Base-by-base conservation (phyloP, 2,797 vertebrate genomes). In the Myripristis murdjan region DNA sequence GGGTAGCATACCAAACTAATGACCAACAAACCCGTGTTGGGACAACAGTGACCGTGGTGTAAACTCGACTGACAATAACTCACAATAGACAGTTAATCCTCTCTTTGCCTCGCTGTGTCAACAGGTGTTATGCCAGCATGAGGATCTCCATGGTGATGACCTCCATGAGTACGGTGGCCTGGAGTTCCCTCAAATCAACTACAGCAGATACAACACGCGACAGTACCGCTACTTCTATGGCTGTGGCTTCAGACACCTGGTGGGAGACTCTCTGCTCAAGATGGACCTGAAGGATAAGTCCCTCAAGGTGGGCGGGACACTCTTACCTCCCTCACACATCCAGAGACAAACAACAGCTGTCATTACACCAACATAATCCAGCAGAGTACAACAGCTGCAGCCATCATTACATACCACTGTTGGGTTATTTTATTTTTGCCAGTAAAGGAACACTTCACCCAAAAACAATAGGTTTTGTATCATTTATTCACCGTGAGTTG, bases 181-280 rank as follows among this genome's bases (percentile, higher is more conserved):
- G 81, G 97, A 99, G 87, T 98, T 99, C 82, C 97, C 97, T 5
- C 96, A 97, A 69, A 98, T 99, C 85, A 96, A 99, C 83, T 99
- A 99, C 22, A 23, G 72, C 0, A 62, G 23, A 23, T 96, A 41
- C 71, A 98, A 93, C 49, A 89, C 96, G 3, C 92, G 86, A 60
- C 95, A 94, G 0, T 98, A 99, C 65, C 91, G 91, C 11, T 99
- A 94, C 81, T 96, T 97, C 88, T 99, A 98, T 0, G 97, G 96
- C 16, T 98, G 97, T 15, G 97, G 97, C 12, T 97, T 97, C 80
- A 90, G 88, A 69, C 95, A 98, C 72, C 31, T 99, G 79, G 83
- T 98, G 56, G 96, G 96, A 65, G 93, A 98, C 91, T 97, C 96
- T 6, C 87, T 99, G 75, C 87, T 99, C 69, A 99, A 99, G 88